A percentile compares a stretch with the other conserved stretches of the same genome.
Evolutionary conservation across 2,888 invertebrate genomes (phyloP).

Genomic region (Pecten maximus): DNA sequence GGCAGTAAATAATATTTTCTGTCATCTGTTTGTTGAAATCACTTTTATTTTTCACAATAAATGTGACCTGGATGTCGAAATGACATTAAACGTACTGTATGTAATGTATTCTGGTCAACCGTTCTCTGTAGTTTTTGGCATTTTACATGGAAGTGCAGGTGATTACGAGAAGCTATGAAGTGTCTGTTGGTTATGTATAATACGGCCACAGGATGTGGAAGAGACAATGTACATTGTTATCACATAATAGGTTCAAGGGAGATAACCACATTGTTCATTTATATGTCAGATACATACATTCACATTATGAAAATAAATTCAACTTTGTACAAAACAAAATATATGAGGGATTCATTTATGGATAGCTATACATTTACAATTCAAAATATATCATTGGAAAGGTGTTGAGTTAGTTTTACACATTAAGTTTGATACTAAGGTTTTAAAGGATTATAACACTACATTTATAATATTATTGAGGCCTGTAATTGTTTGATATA

Average conservation of each 20-base stretch:
- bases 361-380: no score
- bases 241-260: slow-evolving; percentile 18
- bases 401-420: no score
- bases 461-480: no score
- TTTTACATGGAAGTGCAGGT: neutral
- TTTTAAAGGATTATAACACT: no score
- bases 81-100: neutral
- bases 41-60: neutral
- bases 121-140: neutral
- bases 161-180: neutral
- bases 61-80: neutral
- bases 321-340: neutral
- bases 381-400: no score
- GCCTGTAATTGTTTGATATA: no score
- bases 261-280: neutral
- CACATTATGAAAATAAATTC: neutral
- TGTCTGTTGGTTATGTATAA: neutral
- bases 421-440: no score
- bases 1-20: neutral
- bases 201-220: neutral
- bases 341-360: neutral
- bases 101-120: neutral
- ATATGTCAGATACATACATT: neutral
- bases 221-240: slow-evolving; percentile 1
- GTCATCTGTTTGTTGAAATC: slow-evolving; percentile 11